Base-by-base conservation (phyloP, 2,888 invertebrate species). In the Archaeoteleia sp. region DNA sequence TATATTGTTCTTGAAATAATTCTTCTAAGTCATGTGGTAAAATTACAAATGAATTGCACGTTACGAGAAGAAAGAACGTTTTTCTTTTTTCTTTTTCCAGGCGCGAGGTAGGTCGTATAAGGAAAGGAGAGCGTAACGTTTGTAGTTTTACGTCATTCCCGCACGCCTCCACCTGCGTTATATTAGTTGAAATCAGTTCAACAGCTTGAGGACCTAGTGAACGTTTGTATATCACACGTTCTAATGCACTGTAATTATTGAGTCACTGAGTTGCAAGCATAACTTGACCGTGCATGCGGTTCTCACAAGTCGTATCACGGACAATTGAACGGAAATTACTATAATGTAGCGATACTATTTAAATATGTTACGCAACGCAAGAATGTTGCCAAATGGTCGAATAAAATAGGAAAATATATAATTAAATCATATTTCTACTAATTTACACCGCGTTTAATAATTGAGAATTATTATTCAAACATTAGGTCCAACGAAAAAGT, bases 141-240 rank as follows among this genome's bases (percentile, higher is more conserved):
- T 4, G 58, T 20, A 35, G 48, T 25, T 62, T 62, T 54, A 54
- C 62, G 54, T 63, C 55, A 62, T 13, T 12, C 4, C 49, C 34
- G 43, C 55, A 57, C 63, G 57, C 63, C 63, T 65, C 39, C 30
- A 30, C 15, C 17, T 45, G 63, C 51, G 39, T 23, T 57, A 48
- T 45, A 57, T 65, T 65, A 57, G 55, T 65, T 57, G 23, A 43
- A 63, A 55, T 63, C 55, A 65, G 51, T 45, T 48, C 43, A 23
- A 48, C 17, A 49, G 27, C 32, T 49, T 48, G 37, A 63, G 34
- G 43, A 55, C 29, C 42, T 48, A 40, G 62, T 63, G 62, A 63
- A 63, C 30, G 63, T 42, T 12, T 48, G 63, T 55, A 29, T 55
- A 57, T 55, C 42, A 55, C 55, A 29, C 46, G 35, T 37, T 51